phyloP scores from a whole-genome alignment of 2,113 vertebrate species.

The Myocastor coypus region DNA sequence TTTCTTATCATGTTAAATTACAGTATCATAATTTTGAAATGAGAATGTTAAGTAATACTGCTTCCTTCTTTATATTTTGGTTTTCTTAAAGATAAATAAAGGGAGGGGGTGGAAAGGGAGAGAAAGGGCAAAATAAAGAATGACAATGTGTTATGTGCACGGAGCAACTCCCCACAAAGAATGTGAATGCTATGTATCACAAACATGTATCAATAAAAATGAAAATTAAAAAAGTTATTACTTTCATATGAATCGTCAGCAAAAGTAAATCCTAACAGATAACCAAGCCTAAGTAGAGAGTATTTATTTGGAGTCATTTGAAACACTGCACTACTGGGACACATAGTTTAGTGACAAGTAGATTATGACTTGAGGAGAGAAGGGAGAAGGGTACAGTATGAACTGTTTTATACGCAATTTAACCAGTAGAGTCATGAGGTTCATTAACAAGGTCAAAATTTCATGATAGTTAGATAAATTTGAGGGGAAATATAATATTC shows the following conservation, averaged over 20 bases:
- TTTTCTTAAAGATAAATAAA: not conserved
- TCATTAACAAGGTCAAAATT: not conserved
- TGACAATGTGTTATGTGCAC: not conserved
- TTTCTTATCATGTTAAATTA: not conserved
- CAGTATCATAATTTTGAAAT: not conserved
- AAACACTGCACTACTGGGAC: not conserved
- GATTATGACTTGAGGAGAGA: not conserved
- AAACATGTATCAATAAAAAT: not conserved
- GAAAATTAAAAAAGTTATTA: not conserved
- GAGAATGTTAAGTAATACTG: not conserved
- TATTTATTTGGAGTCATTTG: not conserved
- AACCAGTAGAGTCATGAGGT: not conserved
- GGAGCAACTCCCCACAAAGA: too few relatives aligned
- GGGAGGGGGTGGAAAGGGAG: not conserved
- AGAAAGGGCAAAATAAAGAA: not conserved
- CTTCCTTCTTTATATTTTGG: not conserved
- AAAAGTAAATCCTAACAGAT: not conserved
- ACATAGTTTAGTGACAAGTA: not conserved
- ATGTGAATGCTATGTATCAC: too few relatives aligned
- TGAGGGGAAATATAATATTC: not conserved
- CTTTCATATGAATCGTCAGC: not conserved
- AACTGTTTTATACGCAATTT: not conserved
- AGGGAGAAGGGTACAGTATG: not conserved
- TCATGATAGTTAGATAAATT: not conserved
- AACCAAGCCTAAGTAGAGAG: not conserved